Base-by-base conservation (phyloP, 2,888 invertebrate genomes). In the Willowsia nigromaculata region DNA sequence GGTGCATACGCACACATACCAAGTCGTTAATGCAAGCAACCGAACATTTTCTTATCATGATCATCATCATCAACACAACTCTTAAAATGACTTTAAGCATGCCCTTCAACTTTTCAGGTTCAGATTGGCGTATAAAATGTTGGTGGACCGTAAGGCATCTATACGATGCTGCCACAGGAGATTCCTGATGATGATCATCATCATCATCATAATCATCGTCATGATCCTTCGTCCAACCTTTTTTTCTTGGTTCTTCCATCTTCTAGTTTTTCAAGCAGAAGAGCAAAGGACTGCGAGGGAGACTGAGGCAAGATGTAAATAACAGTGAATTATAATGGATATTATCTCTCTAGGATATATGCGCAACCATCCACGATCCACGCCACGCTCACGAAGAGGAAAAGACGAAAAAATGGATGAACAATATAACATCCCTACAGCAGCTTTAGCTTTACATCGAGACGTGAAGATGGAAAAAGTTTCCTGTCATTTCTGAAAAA, bases 401-500 rank as follows among this genome's bases (percentile, higher is more conserved):
- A 80, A 47, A 80, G 40, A 59, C n/a, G 50, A 40, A 59, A 62
- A 62, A 88, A 82, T 88, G 87, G 87, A 88, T 88, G 87, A 74
- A 76, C 82, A 82, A 62, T 47, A 78, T 59, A 88, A 74, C 56
- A 82, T 37, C 74, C 82, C 81, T 80, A 37, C 74, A 88, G 82
- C 85, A 76, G 59, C 59, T 50, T 50, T 50, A 1, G 27, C 43
- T 43, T 47, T 59, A 50, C 53, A 59, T 18, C 22, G 30, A 43
- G 76, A 30, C 50, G 53, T 37, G 80, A 37, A 37, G 83, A 83
- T 83, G 56, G 65, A 88, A 83, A 88, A 89, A 89, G 80, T 84
- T 89, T 85, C 81, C 85, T 89, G 89, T 81, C 89, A 89, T 89
- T 88, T 89, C 89, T 89, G 81, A 89, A 89, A 87, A 89, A 89